Conservation (phyloP, 2,797 vertebrate genomes). For the Takifugu ocellatus region DNA sequence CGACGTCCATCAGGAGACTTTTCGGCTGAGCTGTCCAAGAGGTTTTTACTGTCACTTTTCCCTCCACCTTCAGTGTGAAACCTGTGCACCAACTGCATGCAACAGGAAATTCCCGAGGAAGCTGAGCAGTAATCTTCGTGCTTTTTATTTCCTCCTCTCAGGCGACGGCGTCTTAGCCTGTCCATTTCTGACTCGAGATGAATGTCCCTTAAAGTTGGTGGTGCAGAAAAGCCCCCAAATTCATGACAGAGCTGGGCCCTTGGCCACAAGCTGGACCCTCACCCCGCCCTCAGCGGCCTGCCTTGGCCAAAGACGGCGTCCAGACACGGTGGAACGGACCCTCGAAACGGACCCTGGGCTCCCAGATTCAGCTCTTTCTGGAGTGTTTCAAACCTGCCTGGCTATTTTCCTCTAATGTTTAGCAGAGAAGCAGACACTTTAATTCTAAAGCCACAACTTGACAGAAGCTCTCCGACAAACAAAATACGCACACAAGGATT, state of each 20-base stretch:
- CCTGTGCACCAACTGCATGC: slow-evolving; percentile 29
- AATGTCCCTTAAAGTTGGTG: not conserved
- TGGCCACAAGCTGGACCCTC: too few relatives aligned
- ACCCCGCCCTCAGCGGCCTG: too few relatives aligned
- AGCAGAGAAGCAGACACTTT: too few relatives aligned
- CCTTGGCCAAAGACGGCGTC: too few relatives aligned
- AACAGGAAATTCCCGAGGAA: slow-evolving; percentile 62
- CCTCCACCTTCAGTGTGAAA: slow-evolving; percentile 21
- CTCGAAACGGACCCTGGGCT: too few relatives aligned
- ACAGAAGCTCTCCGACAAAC: too few relatives aligned
- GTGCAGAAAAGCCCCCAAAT: not conserved
- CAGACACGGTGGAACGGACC: too few relatives aligned
- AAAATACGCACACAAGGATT: too few relatives aligned
- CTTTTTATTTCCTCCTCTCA: slow-evolving; percentile 42
- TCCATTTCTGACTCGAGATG: not conserved
- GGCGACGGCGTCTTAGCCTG: not conserved
- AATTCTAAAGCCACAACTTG: too few relatives aligned
- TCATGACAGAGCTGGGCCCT: slow-evolving; percentile 8
- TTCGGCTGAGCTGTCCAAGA: not conserved
- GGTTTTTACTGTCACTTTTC: not conserved
- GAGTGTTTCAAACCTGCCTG: too few relatives aligned
- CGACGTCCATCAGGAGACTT: slow-evolving; percentile 4
- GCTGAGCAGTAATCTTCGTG: slow-evolving; percentile 46
- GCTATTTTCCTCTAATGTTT: too few relatives aligned
- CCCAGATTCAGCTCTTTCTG: too few relatives aligned